Conservation (phyloP, 2,113 vertebrate species). For the Sylvilagus bachmani region DNA sequence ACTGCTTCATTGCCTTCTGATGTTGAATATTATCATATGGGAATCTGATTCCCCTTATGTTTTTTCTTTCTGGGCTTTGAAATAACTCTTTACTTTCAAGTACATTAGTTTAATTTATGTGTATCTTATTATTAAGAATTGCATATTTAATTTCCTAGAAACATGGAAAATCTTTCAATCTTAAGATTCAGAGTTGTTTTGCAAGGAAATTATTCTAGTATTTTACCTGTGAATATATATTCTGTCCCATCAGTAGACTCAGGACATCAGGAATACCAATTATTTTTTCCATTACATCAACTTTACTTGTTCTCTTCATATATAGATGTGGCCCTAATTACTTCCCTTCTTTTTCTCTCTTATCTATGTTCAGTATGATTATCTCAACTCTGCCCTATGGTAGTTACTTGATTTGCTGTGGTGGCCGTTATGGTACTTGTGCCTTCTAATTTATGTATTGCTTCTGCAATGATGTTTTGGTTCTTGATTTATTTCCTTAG, state of each 20-base stretch:
- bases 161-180: not conserved
- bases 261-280: not conserved
- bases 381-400: not conserved
- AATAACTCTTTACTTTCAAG: not conserved
- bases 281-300: not conserved
- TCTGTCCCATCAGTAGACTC: not conserved
- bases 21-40: not conserved
- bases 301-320: not conserved
- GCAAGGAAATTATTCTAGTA: not conserved
- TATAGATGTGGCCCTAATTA: not conserved
- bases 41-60: not conserved
- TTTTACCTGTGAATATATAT: not conserved
- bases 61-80: not conserved
- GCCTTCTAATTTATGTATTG: not conserved
- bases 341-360: not conserved
- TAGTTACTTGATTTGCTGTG: not conserved
- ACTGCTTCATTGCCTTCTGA: not conserved
- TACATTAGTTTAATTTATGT: not conserved
- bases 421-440: not conserved
- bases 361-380: not conserved
- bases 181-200: slow-evolving; percentile 26
- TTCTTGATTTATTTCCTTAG: not conserved
- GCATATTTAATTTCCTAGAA: not conserved
- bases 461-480: not conserved
- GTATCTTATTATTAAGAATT: not conserved